phyloP scores from a whole-genome alignment of 2,888 invertebrate species.

The Brassicogethes aeneus region DNA sequence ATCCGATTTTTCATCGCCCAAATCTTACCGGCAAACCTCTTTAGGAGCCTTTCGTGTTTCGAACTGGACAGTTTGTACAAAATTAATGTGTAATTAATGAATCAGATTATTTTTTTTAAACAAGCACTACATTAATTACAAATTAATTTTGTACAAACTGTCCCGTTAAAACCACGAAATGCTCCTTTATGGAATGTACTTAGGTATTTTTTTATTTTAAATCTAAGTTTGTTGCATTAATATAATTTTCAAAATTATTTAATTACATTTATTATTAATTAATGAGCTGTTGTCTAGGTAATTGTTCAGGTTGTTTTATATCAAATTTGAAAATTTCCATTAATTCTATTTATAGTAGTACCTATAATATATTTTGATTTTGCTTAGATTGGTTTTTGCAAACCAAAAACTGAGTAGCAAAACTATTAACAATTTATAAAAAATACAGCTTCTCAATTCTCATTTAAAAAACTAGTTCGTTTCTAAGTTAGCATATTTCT shows the following conservation, averaged over 20 bases:
- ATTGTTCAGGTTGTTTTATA: background rate
- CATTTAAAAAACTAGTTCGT: conserved; percentile 1
- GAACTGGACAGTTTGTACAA: too few relatives aligned
- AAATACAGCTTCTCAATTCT: background rate
- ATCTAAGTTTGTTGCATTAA: background rate
- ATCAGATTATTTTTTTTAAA: too few relatives aligned
- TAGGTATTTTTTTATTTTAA: background rate
- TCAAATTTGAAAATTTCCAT: background rate
- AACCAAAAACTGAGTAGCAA: background rate
- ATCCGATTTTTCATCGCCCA: background rate
- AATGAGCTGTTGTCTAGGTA: background rate
- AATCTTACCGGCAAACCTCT: conserved; percentile 1
- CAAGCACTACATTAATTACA: too few relatives aligned
- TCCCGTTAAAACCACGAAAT: too few relatives aligned
- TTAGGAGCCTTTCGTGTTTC: too few relatives aligned
- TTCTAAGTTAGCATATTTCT: background rate
- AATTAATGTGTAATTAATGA: too few relatives aligned
- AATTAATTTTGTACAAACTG: too few relatives aligned
- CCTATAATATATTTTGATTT: background rate
- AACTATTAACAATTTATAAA: background rate
- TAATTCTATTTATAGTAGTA: background rate
- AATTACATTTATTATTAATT: background rate
- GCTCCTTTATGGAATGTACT: background rate
- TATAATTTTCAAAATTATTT: background rate
- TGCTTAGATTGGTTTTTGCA: background rate